Base-by-base conservation (phyloP, 1,140 invertebrate species). In the Notospermus geniculatus region DNA sequence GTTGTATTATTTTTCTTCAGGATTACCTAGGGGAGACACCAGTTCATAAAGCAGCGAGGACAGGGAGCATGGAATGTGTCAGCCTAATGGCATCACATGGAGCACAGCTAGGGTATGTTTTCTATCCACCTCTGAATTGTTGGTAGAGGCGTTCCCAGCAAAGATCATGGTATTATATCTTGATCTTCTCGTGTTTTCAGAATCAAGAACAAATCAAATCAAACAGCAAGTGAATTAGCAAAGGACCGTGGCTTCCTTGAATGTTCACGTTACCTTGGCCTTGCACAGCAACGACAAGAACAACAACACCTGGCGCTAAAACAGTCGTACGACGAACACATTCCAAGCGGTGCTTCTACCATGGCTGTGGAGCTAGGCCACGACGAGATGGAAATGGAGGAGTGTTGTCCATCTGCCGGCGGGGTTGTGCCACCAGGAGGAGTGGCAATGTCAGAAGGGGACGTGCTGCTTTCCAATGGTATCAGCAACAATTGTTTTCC, bases 1-100 rank as follows among this genome's bases (percentile, higher is more conserved):
- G n/a, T n/a, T n/a, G n/a, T n/a, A n/a, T n/a, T n/a, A n/a, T n/a
- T n/a, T n/a, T n/a, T n/a, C n/a, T n/a, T 32, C 57, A 77, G 75
- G 75, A 77, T 60, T 76, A 76, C 45, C 60, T 74, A 30, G 75
- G 75, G 23, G 75, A 77, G 62, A 76, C 75, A 9, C 69, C 75
- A 1, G 28, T 72, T 25, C 75, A 77, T 57, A 77, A 77, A 62
- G 71, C 74, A 45, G 75, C 75, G 5, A 67, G 73, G 28, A 70
- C 67, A 30, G 75, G 75, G n/a, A 74, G 68, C 50, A 76, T 77
- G 71, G 75, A 75, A 30, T 77, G 75, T 70, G 65, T 71, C 36
- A 71, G 72, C 59, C 54, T 77, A 54, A 60, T 77, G 2, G 62
- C 71, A 15, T 69, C 73, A 36, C 70, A 73, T 57, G 70, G 70